Conservation (phyloP, 1,140 invertebrate genomes). For the Andrena cerasifolii region DNA sequence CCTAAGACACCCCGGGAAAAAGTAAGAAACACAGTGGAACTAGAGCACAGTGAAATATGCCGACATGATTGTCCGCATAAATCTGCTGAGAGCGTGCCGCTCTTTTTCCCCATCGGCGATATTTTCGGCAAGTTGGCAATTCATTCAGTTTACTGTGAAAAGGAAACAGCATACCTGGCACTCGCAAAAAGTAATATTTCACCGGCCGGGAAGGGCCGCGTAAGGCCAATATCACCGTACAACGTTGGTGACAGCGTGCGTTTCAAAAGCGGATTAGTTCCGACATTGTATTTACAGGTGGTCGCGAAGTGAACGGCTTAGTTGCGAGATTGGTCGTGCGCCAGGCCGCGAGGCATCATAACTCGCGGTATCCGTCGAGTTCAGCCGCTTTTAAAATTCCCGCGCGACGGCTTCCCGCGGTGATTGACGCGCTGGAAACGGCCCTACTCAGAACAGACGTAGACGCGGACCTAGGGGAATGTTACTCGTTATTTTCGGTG, state of each 20-base stretch:
- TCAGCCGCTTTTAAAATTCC: constrained; percentile 49
- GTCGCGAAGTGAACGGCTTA: constrained; percentile 63
- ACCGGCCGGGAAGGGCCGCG: constrained; percentile 36
- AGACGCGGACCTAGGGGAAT: too few relatives aligned
- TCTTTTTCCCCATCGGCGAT: not conserved
- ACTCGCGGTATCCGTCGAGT: constrained; percentile 35
- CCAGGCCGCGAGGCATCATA: constrained; percentile 54
- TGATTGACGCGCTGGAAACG: constrained; percentile 32
- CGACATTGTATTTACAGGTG: constrained; percentile 67
- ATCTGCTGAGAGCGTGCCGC: not conserved
- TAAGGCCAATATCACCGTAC: constrained; percentile 62
- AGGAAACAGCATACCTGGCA: constrained; percentile 22
- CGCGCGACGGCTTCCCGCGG: constrained; percentile 11
- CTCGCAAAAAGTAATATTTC: constrained; percentile 64
- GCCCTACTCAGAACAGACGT: too few relatives aligned
- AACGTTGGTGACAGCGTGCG: constrained; percentile 54
- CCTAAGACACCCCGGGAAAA: not conserved
- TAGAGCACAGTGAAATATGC: not conserved
- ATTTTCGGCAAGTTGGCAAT: constrained; percentile 15
- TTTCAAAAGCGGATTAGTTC: constrained; percentile 68
- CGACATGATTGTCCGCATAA: not conserved
- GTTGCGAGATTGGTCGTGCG: constrained; percentile 58
- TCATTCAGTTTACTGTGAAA: constrained; percentile 32
- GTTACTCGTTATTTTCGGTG: too few relatives aligned
- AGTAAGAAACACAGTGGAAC: not conserved